These are phyloP conservation scores for Argyra leucocephala DNA, from an alignment of 2,888 invertebrate genomes.

Conservation along the genomic window DNA sequence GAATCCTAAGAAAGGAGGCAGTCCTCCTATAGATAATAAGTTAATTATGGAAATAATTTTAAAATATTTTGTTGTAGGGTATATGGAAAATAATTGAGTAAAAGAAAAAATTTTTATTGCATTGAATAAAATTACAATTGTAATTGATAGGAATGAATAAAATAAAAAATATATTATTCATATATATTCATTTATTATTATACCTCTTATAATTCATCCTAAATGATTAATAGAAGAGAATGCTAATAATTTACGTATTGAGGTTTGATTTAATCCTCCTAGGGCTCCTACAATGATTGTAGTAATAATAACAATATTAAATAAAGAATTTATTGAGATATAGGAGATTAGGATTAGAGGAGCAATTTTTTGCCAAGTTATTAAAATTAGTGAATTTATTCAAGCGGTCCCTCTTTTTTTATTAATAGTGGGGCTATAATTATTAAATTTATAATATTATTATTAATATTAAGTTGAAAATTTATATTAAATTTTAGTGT, in stretches of 20 bases:
- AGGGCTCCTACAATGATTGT: slow-evolving; percentile 46
- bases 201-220: slow-evolving; percentile 48
- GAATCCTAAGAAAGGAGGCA: slow-evolving; percentile 55
- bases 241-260: slow-evolving; percentile 50
- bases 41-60: slow-evolving; percentile 44
- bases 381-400: slow-evolving; percentile 48
- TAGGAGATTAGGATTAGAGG: slow-evolving; percentile 50
- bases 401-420: slow-evolving; percentile 52
- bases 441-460: too few species aligned
- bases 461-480: slow-evolving; percentile 31
- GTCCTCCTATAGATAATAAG: slow-evolving; percentile 49
- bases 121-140: slow-evolving; percentile 44
- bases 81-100: slow-evolving; percentile 49
- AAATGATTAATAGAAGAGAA: slow-evolving; percentile 57
- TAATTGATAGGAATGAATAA: slow-evolving; percentile 45
- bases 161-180: slow-evolving; percentile 45
- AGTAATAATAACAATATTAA: not conserved
- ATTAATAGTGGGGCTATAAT: slow-evolving; percentile 42
- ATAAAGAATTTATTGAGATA: slow-evolving; percentile 30
- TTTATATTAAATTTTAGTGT: slow-evolving; percentile 37
- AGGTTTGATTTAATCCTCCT: slow-evolving; percentile 48
- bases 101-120: slow-evolving; percentile 46
- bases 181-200: slow-evolving; percentile 45
- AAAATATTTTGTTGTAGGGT: slow-evolving; percentile 36
- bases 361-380: slow-evolving; percentile 57